These are phyloP conservation scores for Rachycentron canadum DNA, from an alignment of 2,797 vertebrate species.

Conservation along the genomic window DNA sequence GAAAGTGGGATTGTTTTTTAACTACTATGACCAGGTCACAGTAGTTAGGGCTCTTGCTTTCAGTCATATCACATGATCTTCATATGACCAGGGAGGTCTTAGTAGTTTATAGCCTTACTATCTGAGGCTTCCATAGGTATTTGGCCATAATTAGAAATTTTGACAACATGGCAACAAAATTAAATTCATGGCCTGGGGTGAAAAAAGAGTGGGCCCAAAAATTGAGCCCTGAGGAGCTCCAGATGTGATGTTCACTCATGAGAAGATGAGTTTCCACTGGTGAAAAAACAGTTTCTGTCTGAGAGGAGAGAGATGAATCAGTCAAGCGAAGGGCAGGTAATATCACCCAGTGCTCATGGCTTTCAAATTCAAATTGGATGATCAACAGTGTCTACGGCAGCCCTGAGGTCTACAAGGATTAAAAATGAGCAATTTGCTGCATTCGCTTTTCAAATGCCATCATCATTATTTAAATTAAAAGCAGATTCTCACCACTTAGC, in stretches of 20 bases:
- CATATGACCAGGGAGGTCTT: too few species aligned
- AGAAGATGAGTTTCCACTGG: constrained; percentile 36
- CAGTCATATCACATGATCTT: too few species aligned
- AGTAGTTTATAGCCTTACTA: not conserved
- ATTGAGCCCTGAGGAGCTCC: constrained; percentile 42
- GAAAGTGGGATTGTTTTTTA: not conserved
- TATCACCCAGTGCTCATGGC: constrained; percentile 58
- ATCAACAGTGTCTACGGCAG: constrained; percentile 68
- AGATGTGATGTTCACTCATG: constrained; percentile 20
- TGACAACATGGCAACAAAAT: constrained; percentile 4
- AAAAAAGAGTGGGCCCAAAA: constrained; percentile 4
- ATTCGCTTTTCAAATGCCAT: constrained; percentile 67
- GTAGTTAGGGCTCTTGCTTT: too few species aligned
- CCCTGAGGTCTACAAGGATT: constrained; percentile 72
- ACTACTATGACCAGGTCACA: not conserved
- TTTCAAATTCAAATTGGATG: constrained; percentile 71
- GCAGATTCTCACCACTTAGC: constrained; percentile 44
- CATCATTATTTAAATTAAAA: constrained; percentile 76
- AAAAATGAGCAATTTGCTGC: constrained; percentile 71
- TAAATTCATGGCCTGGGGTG: not conserved
- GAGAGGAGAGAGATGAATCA: constrained; percentile 48
- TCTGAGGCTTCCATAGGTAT: not conserved
- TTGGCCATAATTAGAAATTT: not conserved
- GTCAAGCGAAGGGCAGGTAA: constrained; percentile 58
- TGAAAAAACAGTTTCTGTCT: constrained; percentile 55